Percentiles rank a stretch among this genome's conserved stretches.
Evolutionary conservation across 1,140 invertebrate genomes (phyloP).

Genomic region (Polyergus mexicanus): DNA sequence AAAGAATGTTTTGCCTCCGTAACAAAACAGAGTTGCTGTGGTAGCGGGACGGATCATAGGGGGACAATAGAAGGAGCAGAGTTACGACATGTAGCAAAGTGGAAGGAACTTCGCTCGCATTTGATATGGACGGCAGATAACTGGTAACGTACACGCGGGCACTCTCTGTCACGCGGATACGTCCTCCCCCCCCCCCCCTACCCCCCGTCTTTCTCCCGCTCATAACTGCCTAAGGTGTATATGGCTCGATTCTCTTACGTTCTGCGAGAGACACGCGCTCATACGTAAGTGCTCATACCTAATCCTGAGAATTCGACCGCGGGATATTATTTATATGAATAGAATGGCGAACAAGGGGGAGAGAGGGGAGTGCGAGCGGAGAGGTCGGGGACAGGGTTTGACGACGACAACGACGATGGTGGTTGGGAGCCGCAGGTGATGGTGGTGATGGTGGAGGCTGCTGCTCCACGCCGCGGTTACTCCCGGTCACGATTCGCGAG

Average conservation of each 20-base stretch:
- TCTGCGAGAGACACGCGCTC: constrained; percentile 39
- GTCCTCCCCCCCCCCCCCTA: constrained; percentile 40
- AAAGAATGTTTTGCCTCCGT: constrained; percentile 40
- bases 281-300: constrained; percentile 65
- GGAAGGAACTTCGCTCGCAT: constrained; percentile 80
- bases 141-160: constrained; percentile 83
- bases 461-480: constrained; percentile 70
- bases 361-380: neutral
- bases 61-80: constrained; percentile 9
- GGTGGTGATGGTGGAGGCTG: constrained; percentile 45
- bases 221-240: constrained; percentile 44
- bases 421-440: constrained; percentile 48
- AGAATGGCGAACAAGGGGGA: constrained; percentile 17
- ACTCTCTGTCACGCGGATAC: constrained; percentile 79
- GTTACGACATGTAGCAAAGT: constrained; percentile 48
- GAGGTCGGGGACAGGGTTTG: constrained; percentile 36
- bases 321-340: constrained; percentile 80
- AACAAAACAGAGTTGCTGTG: constrained; percentile 2
- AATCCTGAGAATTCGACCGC: constrained; percentile 72
- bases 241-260: constrained; percentile 42
- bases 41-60: neutral
- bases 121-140: constrained; percentile 85
- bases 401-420: constrained; percentile 49
- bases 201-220: neutral
- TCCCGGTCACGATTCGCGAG: constrained; percentile 85